phyloP scores from a whole-genome alignment of 2,113 vertebrate species.

The Larimichthys polyactis region DNA sequence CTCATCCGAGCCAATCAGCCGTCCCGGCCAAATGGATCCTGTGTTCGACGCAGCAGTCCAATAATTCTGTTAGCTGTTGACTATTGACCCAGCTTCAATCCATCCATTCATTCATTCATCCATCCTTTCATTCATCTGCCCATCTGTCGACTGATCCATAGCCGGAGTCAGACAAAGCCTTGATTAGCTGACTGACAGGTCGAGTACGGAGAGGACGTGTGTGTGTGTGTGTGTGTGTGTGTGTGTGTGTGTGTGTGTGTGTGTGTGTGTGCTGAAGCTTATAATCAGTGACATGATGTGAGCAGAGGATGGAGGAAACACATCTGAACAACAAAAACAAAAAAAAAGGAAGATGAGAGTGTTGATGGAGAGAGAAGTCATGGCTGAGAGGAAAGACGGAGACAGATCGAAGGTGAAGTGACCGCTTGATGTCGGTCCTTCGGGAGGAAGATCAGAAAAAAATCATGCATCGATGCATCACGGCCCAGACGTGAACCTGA shows the following conservation, averaged over 20 bases:
- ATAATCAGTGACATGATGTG: neutral
- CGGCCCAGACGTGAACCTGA: neutral
- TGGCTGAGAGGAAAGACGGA: neutral
- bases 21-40: slow-evolving; percentile 8
- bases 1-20: slow-evolving; percentile 13
- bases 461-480: slow-evolving; percentile 15
- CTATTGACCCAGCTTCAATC: slow-evolving; percentile 20
- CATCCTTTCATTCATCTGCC: slow-evolving; percentile 5
- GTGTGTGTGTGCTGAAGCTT: too few relatives aligned
- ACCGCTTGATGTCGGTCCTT: neutral
- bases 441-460: slow-evolving; percentile 7
- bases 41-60: slow-evolving; percentile 6
- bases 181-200: slow-evolving; percentile 29
- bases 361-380: neutral
- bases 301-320: neutral
- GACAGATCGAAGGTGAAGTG: neutral
- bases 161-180: slow-evolving; percentile 7
- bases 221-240: too few relatives aligned
- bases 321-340: neutral
- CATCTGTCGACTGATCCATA: slow-evolving; percentile 8
- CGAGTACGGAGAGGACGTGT: neutral
- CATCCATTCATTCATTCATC: slow-evolving; percentile 6
- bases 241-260: neutral
- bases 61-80: slow-evolving; percentile 11
- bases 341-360: neutral